A percentile compares a stretch with the other conserved stretches of the same genome.
These are phyloP conservation scores for Microctonus aethiopoides DNA, from an alignment of 2,888 invertebrate species.

Conservation along the genomic window DNA sequence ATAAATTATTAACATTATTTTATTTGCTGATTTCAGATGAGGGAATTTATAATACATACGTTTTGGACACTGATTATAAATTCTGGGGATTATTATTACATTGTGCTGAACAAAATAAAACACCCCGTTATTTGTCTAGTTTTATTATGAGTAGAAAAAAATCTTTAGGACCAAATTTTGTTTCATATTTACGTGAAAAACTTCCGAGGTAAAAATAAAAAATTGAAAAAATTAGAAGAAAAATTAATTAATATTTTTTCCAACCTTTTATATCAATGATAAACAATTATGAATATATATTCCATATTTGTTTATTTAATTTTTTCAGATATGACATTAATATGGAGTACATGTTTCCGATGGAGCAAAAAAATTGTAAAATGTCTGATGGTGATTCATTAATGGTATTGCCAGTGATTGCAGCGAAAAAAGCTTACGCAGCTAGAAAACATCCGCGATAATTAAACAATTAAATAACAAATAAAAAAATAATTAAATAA, in stretches of 20 bases:
- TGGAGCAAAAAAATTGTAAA: conserved; percentile 79
- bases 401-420: conserved; percentile 48
- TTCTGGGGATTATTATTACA: conserved; percentile 87
- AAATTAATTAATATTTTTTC: neutral
- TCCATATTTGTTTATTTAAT: neutral
- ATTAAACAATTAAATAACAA: conserved; percentile 48
- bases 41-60: conserved; percentile 88
- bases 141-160: conserved; percentile 80
- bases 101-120: conserved; percentile 85
- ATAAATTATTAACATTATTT: neutral
- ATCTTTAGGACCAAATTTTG: conserved; percentile 74
- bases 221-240: neutral
- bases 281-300: too few species aligned
- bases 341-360: conserved; percentile 84
- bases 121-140: conserved; percentile 83
- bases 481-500: neutral
- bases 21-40: conserved; percentile 73
- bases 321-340: conserved; percentile 80
- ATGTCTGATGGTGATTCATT: conserved; percentile 59
- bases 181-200: conserved; percentile 82
- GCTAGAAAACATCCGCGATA: conserved; percentile 68
- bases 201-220: conserved; percentile 73
- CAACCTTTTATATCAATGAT: too few species aligned
- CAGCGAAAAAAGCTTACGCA: conserved; percentile 48
- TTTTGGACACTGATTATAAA: conserved; percentile 85